A percentile compares a stretch with the other conserved stretches of the same genome.
Conservation (phyloP, 2,797 vertebrate species). For the Buphagus erythrorhynchus region DNA sequence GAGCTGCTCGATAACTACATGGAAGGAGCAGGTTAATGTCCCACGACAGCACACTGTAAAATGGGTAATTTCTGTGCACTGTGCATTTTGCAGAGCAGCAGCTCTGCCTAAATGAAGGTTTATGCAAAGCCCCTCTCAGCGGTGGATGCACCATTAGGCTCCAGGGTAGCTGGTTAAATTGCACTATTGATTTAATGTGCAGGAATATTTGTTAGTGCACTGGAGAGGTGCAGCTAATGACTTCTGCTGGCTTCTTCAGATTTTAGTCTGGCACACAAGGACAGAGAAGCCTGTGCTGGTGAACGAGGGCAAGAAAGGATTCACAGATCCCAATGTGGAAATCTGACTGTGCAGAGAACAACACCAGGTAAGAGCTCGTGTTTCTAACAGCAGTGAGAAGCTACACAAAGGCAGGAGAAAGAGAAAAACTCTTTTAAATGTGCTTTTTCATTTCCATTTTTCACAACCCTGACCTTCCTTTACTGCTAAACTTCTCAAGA, state of each 20-base stretch:
- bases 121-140: slow-evolving; percentile 21
- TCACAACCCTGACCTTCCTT: background rate
- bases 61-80: slow-evolving; percentile 29
- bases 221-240: slow-evolving; percentile 28
- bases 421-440: background rate
- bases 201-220: slow-evolving; percentile 27
- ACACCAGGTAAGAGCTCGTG: background rate
- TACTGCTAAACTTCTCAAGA: background rate
- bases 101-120: slow-evolving; percentile 8
- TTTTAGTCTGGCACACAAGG: slow-evolving; percentile 98
- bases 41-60: slow-evolving; percentile 31
- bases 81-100: background rate
- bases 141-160: slow-evolving; percentile 17
- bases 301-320: slow-evolving; percentile 97
- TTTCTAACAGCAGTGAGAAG: background rate
- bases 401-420: background rate
- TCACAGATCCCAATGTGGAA: slow-evolving; percentile 96
- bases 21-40: slow-evolving; percentile 53
- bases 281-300: slow-evolving; percentile 98
- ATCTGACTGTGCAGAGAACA: slow-evolving; percentile 81
- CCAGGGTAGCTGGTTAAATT: slow-evolving; percentile 27
- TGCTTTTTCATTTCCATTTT: background rate
- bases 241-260: slow-evolving; percentile 77
- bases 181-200: slow-evolving; percentile 47
- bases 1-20: background rate